These are phyloP conservation scores for Sylvilagus floridanus DNA, from an alignment of 2,797 vertebrate species.

Conservation along the genomic window DNA sequence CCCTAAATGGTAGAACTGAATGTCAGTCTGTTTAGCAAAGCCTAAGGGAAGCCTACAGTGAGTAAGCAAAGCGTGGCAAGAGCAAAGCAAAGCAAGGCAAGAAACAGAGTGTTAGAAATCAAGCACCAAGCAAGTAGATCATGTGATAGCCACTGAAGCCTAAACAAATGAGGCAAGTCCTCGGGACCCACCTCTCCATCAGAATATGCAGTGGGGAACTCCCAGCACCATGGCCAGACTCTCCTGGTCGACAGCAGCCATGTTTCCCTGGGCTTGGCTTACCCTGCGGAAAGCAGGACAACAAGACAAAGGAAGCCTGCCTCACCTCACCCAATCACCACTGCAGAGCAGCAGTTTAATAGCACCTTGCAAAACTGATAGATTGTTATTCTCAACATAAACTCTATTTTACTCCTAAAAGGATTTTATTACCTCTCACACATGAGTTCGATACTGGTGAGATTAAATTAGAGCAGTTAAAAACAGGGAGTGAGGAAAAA, in stretches of 20 bases:
- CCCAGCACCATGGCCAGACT: not conserved
- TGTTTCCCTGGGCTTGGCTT: not conserved
- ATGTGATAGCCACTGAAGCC: not conserved
- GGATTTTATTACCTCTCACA: conserved; percentile 82
- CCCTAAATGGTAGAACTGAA: not conserved
- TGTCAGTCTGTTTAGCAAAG: not conserved
- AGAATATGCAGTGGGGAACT: not conserved
- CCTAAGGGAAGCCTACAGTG: not conserved
- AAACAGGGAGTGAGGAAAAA: not conserved
- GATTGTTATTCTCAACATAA: conserved; percentile 85
- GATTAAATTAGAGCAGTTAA: conserved; percentile 85
- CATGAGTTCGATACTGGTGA: conserved; percentile 81
- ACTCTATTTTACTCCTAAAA: conserved; percentile 84
- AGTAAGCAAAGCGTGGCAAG: not conserved
- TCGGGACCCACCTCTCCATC: not conserved
- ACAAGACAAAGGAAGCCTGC: conserved; percentile 39
- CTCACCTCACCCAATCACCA: conserved; percentile 62
- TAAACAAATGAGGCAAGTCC: not conserved
- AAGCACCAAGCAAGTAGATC: conserved; percentile 46
- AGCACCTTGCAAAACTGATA: conserved; percentile 81
- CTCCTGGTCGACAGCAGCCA: not conserved
- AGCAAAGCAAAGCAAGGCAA: not conserved
- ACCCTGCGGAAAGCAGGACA: conserved; percentile 19
- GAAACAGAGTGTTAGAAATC: not conserved
- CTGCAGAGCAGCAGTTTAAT: conserved; percentile 72